These are phyloP conservation scores for Amaurobius ferox DNA, from an alignment of 2,888 invertebrate species.

Conservation along the genomic window DNA sequence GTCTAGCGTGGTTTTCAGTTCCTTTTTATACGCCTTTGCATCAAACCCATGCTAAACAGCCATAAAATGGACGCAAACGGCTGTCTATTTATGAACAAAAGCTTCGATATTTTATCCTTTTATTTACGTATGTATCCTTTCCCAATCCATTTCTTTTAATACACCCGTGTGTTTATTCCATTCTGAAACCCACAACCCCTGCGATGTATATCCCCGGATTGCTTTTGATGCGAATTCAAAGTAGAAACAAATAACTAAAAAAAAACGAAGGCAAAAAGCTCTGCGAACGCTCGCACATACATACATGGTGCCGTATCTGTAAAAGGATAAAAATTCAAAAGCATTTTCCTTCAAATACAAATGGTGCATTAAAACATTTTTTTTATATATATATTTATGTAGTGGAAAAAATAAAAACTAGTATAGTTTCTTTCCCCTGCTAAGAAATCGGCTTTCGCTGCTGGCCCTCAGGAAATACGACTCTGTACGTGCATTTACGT, in stretches of 20 bases:
- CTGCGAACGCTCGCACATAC: not conserved
- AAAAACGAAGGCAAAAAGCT: not conserved
- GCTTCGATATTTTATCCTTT: not conserved
- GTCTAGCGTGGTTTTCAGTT: no score
- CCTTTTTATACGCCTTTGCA: no score
- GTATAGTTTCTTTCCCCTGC: not conserved
- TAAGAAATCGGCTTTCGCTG: not conserved
- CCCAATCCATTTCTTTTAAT: slow-evolving; percentile 36
- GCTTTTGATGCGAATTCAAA: slow-evolving; percentile 4
- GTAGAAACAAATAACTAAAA: not conserved
- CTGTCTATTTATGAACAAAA: not conserved
- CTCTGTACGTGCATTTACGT: slow-evolving; percentile 37
- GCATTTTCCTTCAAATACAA: slow-evolving; percentile 50
- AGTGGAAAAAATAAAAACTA: no score
- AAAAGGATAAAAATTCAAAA: slow-evolving; percentile 13
- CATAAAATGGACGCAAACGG: no score
- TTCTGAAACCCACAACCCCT: not conserved
- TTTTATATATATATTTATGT: slow-evolving; percentile 16
- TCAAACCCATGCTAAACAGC: no score
- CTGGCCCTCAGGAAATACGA: slow-evolving; percentile 37
- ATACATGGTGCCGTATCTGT: slow-evolving; percentile 1
- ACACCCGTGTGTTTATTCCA: slow-evolving; percentile 9
- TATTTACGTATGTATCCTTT: slow-evolving; percentile 35
- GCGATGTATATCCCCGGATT: not conserved
- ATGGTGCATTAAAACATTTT: slow-evolving; percentile 61